A percentile compares a stretch with the other conserved stretches of the same genome.
phyloP scores from a whole-genome alignment of 2,888 invertebrate genomes.

The Caenorhabditis afra region DNA sequence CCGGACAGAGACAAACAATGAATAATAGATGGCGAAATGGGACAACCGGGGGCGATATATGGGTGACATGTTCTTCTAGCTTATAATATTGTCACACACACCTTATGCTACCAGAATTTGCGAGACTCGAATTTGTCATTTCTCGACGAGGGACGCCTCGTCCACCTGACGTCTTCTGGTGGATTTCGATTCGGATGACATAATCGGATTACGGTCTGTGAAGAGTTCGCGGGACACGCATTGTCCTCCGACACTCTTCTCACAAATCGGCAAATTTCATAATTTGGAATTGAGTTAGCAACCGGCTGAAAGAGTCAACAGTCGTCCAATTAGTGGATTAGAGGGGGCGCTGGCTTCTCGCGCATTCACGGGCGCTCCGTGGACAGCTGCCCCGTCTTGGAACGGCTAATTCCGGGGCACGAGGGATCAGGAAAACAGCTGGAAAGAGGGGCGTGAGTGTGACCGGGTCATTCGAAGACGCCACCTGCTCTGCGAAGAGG shows the following conservation, averaged over 20 bases:
- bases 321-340: conserved; percentile 34
- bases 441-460: conserved; percentile 50
- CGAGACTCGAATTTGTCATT: conserved; percentile 6
- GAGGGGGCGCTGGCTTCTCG: conserved; percentile 11
- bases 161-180: neutral
- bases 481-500: conserved; percentile 55
- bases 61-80: conserved; percentile 56
- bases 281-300: conserved; percentile 22
- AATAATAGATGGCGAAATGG: conserved; percentile 55
- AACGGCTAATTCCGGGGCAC: conserved; percentile 14
- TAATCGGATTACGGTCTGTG: no score
- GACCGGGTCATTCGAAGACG: conserved; percentile 57
- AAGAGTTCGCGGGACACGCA: no score
- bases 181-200: neutral
- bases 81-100: conserved; percentile 52
- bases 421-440: conserved; percentile 55
- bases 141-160: neutral
- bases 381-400: conserved; percentile 22
- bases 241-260: neutral
- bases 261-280: conserved; percentile 24
- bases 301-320: conserved; percentile 24
- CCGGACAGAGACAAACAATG: conserved; percentile 52
- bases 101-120: conserved; percentile 29
- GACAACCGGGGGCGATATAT: conserved; percentile 39
- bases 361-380: conserved; percentile 16